Percentiles rank a stretch among this genome's conserved stretches.
These are phyloP conservation scores for Pediacus dermestoides DNA, from an alignment of 2,888 invertebrate genomes.

Conservation along the genomic window DNA sequence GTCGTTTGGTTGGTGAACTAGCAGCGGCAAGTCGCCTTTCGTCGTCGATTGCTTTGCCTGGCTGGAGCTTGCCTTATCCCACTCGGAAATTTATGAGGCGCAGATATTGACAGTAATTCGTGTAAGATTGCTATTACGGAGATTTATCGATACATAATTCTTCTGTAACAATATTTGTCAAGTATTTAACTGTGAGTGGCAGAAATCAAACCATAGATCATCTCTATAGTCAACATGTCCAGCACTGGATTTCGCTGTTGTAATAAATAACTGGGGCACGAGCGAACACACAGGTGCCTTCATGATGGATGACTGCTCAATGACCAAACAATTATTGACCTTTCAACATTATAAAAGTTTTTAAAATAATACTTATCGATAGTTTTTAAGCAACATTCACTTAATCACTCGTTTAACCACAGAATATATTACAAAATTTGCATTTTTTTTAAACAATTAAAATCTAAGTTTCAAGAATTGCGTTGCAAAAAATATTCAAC, in stretches of 20 bases:
- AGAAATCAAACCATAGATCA: slow-evolving; percentile 48
- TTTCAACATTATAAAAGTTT: slow-evolving; percentile 37
- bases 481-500: no score
- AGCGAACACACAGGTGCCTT: slow-evolving; percentile 42
- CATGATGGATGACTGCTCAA: slow-evolving; percentile 47
- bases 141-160: slow-evolving; percentile 51
- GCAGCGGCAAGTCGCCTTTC: slow-evolving; percentile 14
- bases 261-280: slow-evolving; percentile 43
- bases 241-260: slow-evolving; percentile 41
- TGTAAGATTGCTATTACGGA: slow-evolving; percentile 45
- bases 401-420: no score
- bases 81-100: slow-evolving; percentile 42
- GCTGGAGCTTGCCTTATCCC: slow-evolving; percentile 27
- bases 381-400: no score
- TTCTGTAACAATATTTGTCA: slow-evolving; percentile 49
- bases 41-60: slow-evolving; percentile 22
- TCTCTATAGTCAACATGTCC: slow-evolving; percentile 47
- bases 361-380: no score
- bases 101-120: slow-evolving; percentile 48
- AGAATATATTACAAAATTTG: no score
- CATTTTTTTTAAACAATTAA: no score
- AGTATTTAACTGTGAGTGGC: slow-evolving; percentile 45
- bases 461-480: no score
- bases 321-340: slow-evolving; percentile 46
- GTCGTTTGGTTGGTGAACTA: slow-evolving; percentile 17